Percentiles rank a stretch among this genome's conserved stretches.
These are phyloP conservation scores for Pachyrhynchus sulphureomaculatus DNA, from an alignment of 1,140 invertebrate species.

Conservation along the genomic window DNA sequence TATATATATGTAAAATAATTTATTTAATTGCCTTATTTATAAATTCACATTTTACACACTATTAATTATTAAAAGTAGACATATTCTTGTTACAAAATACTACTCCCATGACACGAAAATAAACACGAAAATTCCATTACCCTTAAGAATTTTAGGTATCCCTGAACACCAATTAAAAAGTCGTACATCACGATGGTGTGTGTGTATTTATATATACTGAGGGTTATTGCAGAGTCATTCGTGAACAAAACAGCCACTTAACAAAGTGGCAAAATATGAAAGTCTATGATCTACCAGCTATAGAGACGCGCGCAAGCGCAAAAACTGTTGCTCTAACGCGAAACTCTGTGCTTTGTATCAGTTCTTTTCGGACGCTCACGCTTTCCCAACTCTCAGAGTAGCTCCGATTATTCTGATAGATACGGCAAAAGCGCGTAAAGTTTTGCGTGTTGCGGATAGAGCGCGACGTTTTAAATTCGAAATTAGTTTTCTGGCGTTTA, in stretches of 20 bases:
- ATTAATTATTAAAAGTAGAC: no score
- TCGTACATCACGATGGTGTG: slow-evolving; percentile 19
- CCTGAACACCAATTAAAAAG: slow-evolving; percentile 16
- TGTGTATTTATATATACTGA: slow-evolving; percentile 24
- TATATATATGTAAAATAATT: no score
- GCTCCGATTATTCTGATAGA: background rate
- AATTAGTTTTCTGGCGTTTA: no score
- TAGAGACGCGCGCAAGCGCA: slow-evolving; percentile 10
- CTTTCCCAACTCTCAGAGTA: background rate
- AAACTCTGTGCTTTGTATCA: slow-evolving; percentile 10
- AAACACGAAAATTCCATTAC: background rate
- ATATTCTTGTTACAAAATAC: no score
- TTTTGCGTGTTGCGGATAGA: no score
- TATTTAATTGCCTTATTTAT: no score
- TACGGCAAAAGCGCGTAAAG: background rate
- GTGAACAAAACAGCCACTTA: slow-evolving; percentile 25
- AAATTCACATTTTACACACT: no score
- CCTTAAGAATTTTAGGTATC: background rate
- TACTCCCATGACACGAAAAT: background rate
- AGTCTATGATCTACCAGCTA: background rate
- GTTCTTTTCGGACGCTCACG: slow-evolving; percentile 12
- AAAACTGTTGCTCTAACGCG: slow-evolving; percentile 24
- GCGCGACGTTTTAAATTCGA: no score
- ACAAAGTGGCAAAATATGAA: slow-evolving; percentile 28
- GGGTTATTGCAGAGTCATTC: slow-evolving; percentile 21